Evolutionary conservation across 1,140 invertebrate species (phyloP).

Genomic region (Helicoverpa zea): DNA sequence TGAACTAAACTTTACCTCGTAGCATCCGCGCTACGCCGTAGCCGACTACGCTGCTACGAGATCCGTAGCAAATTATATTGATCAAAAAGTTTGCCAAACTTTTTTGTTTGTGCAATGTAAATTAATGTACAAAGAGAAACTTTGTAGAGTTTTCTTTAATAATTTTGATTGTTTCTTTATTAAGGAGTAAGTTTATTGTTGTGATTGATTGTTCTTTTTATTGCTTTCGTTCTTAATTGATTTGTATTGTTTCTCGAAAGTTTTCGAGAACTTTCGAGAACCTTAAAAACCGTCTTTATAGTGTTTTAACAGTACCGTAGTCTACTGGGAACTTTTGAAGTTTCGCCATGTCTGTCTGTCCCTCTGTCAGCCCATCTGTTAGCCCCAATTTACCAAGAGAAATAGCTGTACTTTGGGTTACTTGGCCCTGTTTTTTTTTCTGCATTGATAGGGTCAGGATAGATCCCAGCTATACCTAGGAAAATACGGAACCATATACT

Average conservation of each 20-base stretch:
- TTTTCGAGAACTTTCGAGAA: too few species aligned
- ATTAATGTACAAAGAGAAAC: constrained; percentile 7
- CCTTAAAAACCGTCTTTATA: too few species aligned
- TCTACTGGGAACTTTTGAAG: too few species aligned
- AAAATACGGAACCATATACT: too few species aligned
- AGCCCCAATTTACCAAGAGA: too few species aligned
- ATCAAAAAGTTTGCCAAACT: background rate
- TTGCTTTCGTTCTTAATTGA: background rate
- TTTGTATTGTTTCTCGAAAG: background rate
- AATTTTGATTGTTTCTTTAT: constrained; percentile 9
- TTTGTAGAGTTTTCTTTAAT: background rate
- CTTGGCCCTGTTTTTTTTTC: too few species aligned
- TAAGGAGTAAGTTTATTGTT: constrained; percentile 8
- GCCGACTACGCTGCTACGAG: constrained; percentile 12
- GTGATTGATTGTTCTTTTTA: constrained; percentile 6
- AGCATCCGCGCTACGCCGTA: background rate
- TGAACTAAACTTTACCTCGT: constrained; percentile 15
- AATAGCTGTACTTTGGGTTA: too few species aligned
- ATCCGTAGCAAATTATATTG: constrained; percentile 20
- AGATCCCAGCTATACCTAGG: too few species aligned
- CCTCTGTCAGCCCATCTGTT: too few species aligned
- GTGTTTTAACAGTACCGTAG: too few species aligned
- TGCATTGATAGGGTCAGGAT: too few species aligned
- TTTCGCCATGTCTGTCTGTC: too few species aligned
- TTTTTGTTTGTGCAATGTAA: constrained; percentile 21